These are phyloP conservation scores for Megalops cyprinoides DNA, from an alignment of 2,797 vertebrate genomes.

Conservation along the genomic window DNA sequence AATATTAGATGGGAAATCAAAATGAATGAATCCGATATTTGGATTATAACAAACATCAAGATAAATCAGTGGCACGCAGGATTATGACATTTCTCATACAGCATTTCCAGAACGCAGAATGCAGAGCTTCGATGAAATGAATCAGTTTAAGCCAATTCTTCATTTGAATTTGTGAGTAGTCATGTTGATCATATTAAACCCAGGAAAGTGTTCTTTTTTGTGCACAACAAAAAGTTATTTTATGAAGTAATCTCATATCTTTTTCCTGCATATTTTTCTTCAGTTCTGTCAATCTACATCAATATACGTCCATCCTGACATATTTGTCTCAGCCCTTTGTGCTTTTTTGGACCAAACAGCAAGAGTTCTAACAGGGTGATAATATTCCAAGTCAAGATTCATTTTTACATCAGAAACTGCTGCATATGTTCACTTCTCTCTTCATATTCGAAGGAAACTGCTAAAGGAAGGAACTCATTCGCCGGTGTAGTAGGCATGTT, in stretches of 20 bases:
- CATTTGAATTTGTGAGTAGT: not conserved
- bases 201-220: not conserved
- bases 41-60: not conserved
- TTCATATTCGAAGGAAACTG: not conserved
- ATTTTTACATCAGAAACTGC: not conserved
- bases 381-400: no score
- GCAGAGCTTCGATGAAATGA: not conserved
- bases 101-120: not conserved
- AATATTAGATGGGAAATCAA: not conserved
- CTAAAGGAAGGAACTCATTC: not conserved
- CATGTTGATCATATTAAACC: constrained; percentile 16
- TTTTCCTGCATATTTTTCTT: not conserved
- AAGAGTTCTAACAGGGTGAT: no score
- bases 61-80: constrained; percentile 2
- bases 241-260: not conserved
- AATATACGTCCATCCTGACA: not conserved
- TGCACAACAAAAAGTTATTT: not conserved
- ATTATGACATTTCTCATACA: not conserved
- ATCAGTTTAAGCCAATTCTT: not conserved
- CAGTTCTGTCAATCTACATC: no score
- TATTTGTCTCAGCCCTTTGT: no score
- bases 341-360: no score
- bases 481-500: not conserved
- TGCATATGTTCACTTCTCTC: no score
- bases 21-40: not conserved